These are phyloP conservation scores for Scaptodrosophila latifasciaeformis DNA, from an alignment of 2,888 invertebrate species.

Conservation along the genomic window DNA sequence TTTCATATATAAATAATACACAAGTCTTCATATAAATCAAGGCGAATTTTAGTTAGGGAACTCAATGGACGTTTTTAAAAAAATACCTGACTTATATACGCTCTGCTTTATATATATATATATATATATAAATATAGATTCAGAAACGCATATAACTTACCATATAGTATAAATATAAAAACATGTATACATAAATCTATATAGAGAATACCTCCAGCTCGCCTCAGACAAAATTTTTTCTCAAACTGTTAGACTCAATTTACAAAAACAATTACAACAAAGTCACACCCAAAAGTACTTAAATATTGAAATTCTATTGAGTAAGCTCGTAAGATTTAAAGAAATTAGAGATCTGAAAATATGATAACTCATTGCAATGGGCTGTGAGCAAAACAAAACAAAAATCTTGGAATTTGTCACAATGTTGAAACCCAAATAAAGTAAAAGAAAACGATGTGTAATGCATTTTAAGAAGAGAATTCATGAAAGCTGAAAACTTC, in stretches of 20 bases:
- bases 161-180: too few species aligned
- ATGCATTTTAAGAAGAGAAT: neutral
- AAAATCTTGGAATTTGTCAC: conserved; percentile 12
- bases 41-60: too few species aligned
- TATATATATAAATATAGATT: too few species aligned
- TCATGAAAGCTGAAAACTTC: neutral
- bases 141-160: too few species aligned
- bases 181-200: conserved; percentile 7
- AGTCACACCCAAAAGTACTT: neutral
- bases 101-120: too few species aligned
- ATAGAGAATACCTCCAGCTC: neutral
- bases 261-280: neutral
- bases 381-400: conserved; percentile 53
- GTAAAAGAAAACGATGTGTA: conserved; percentile 3
- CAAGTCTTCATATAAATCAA: too few species aligned
- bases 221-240: conserved; percentile 1
- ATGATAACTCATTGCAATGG: conserved; percentile 47
- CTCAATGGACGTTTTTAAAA: too few species aligned
- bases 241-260: conserved; percentile 16
- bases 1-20: too few species aligned
- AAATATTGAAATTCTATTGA: conserved; percentile 4
- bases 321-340: conserved; percentile 22
- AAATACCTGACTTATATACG: too few species aligned
- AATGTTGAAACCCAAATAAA: neutral
- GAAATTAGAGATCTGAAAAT: too few species aligned